Evolutionary conservation across 2,888 invertebrate species (phyloP), one percentile per base, ranked within the genome.

Genomic region (Petrophora chlorosata): DNA sequence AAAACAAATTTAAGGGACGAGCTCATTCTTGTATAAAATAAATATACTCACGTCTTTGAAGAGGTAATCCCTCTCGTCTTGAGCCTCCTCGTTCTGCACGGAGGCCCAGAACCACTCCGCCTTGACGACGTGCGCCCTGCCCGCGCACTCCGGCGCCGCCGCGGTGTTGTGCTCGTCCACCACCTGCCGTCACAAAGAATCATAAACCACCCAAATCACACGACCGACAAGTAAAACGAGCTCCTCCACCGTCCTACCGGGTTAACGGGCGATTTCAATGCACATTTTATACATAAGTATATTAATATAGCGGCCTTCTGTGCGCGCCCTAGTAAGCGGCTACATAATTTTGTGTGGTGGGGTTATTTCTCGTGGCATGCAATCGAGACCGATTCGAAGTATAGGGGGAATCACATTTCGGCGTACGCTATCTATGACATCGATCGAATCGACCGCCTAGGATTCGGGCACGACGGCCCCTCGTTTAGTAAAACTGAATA

Each of bases 61-160:
- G 10, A 95, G 91, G 86, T 98, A 98, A 63, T 98, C 95, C 74
- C 94, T 94, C 82, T 98, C 99, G 72, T 96, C 95, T 53, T 97
- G 97, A 69, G 96, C 95, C 60, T 96, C 96, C 71, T 98, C 97
- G 91, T 98, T 97, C 87, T 98, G 98, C 54, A 99, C 97, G 34
- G 98, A 98, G 25, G 96, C 97, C 99, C 99, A 99, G 88, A 99
- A 99, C 99, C 99, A 99, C 90, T 98, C 97, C 3, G 96, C 96
- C 84, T 96, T 97, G 42, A 97, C 95, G 56, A 97, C 92, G 76
- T 94, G 94, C 16, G 95, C 94, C 65, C 93, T 92, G 54, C 92
- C 85, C 53, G 94, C 93, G 44, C 94, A 93, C 71, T 95, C 95
- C 30, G 94, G 94, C 58, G 94, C 92, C 36, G 93, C 90, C 67